Conservation (phyloP, 2,113 vertebrate species). For the Cavia aperea region DNA sequence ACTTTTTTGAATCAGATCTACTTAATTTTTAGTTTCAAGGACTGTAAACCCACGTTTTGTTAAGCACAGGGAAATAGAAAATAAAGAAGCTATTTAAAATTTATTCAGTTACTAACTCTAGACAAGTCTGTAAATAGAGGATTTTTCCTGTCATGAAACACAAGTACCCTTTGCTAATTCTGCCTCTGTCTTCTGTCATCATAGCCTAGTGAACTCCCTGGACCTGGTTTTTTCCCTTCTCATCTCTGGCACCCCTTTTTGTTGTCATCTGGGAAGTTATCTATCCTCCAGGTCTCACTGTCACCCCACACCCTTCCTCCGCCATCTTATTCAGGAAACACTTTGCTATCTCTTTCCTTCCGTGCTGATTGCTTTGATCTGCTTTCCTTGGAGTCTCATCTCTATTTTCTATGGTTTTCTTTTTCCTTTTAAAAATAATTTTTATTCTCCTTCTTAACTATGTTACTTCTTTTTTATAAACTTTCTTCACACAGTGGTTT, state of each 20-base stretch:
- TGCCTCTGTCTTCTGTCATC: background rate
- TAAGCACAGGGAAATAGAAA: background rate
- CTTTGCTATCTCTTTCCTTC: background rate
- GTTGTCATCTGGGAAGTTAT: background rate
- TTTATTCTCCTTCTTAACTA: background rate
- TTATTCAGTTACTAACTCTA: background rate
- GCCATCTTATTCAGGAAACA: background rate
- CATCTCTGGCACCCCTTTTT: background rate
- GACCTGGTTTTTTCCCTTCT: background rate
- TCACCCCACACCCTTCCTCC: background rate
- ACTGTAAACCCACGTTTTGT: background rate
- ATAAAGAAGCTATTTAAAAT: background rate
- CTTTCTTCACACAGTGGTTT: background rate
- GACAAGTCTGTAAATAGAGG: background rate
- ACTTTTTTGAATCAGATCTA: background rate
- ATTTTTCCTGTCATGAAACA: background rate
- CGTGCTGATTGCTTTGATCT: background rate
- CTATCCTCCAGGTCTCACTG: background rate
- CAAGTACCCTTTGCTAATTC: background rate
- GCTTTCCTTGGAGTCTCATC: background rate
- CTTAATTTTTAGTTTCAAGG: background rate
- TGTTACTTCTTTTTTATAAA: background rate
- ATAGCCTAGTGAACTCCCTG: background rate
- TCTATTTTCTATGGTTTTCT: background rate
- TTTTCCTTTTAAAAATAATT: background rate